phyloP scores from a whole-genome alignment of 2,113 vertebrate genomes.

The Todiramphus chloris region DNA sequence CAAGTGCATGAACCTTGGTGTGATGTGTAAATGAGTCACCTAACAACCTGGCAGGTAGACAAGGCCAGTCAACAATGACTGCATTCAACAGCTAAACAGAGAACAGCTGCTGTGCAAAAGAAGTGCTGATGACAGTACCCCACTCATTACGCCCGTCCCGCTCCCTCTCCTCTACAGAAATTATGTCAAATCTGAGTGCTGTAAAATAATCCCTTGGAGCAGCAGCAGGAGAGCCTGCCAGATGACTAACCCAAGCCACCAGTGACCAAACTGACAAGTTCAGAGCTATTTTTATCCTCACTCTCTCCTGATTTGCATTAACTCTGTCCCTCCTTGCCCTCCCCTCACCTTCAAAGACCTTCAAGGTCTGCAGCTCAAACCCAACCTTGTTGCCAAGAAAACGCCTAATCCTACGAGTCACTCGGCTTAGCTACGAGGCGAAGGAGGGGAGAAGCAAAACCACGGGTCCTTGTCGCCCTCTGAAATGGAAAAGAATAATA shows the following conservation, averaged over 20 bases:
- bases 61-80: conserved; percentile 59
- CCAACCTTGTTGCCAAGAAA: not conserved
- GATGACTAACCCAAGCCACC: conserved; percentile 71
- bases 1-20: not conserved
- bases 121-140: conserved; percentile 55
- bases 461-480: not conserved
- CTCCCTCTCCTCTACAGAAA: conserved; percentile 40
- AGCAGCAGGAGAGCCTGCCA: conserved; percentile 53
- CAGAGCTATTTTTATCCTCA: conserved; percentile 53
- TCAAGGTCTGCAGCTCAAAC: not conserved
- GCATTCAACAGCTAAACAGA: conserved; percentile 48
- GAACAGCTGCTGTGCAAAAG: conserved; percentile 64
- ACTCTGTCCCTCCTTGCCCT: conserved; percentile 40
- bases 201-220: conserved; percentile 48
- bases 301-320: conserved; percentile 59
- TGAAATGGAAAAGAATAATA: conserved; percentile 8
- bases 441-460: not conserved
- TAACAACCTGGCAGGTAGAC: conserved; percentile 56
- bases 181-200: conserved; percentile 40
- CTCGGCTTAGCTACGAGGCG: not conserved
- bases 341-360: conserved; percentile 23
- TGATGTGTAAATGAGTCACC: conserved; percentile 58
- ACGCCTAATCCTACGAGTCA: accelerated
- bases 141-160: not conserved
- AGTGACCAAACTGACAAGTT: conserved; percentile 47